Conservation (phyloP, 2,797 vertebrate genomes). For the Gadopsis marmoratus region DNA sequence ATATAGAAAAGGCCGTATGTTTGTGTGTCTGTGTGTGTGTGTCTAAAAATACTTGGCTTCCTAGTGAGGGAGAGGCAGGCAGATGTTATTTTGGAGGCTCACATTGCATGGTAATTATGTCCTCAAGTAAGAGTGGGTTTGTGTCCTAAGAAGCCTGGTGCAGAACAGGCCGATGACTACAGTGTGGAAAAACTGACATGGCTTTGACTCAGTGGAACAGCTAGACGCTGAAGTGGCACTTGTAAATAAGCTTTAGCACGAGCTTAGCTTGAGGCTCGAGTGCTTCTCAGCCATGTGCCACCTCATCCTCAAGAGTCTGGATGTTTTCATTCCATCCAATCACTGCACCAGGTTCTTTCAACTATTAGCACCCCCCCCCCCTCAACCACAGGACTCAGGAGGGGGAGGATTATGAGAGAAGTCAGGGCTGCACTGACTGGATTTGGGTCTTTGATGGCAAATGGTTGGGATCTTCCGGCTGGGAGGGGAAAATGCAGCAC, state of each 20-base stretch:
- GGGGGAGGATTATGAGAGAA: background rate
- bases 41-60: conserved; percentile 76
- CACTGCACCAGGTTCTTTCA: background rate
- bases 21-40: conserved; percentile 26
- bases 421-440: background rate
- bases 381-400: background rate
- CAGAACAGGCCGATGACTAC: conserved; percentile 18
- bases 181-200: conserved; percentile 24
- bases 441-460: background rate
- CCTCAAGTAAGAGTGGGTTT: conserved; percentile 55
- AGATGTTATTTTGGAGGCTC: conserved; percentile 79
- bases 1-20: background rate
- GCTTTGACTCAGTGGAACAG: conserved; percentile 31
- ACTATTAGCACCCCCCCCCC: conserved; percentile 19
- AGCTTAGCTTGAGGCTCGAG: background rate
- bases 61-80: conserved; percentile 73
- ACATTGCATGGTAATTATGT: conserved; percentile 71
- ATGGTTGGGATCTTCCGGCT: background rate
- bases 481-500: no score
- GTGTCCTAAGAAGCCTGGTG: conserved; percentile 33
- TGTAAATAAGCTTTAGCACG: conserved; percentile 44
- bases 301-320: conserved; percentile 18
- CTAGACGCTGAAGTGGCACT: conserved; percentile 23
- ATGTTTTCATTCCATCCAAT: conserved; percentile 54
- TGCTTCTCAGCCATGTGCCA: conserved; percentile 16